Base-by-base conservation (phyloP, 2,888 invertebrate genomes). In the Hermodice carunculata region DNA sequence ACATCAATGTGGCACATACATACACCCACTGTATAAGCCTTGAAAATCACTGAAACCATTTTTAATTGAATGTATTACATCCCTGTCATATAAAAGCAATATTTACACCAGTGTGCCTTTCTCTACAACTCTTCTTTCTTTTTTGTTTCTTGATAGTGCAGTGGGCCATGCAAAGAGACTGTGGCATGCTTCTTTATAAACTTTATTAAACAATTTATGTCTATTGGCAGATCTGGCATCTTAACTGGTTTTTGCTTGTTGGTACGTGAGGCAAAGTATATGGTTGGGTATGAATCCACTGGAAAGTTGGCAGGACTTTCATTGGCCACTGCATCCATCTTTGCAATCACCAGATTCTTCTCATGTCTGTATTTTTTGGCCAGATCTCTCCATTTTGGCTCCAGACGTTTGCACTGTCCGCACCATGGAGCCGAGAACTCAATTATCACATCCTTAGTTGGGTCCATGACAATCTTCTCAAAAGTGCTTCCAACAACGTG, bases 361-460 rank as follows among this genome's bases (percentile, higher is more conserved):
- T 80, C 79, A 5, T 74, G 65, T 52, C 82, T 79, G 60, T 80
- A 73, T 48, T 81, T 75, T 67, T 84, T 85, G 19, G 83, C 86
- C 6, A 87, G 73, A 51, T 87, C 84, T 56, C 82, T 86, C 75
- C 85, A 88, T 11, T 81, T 80, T 14, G 89, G 88, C 69, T 89
- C 89, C 44, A 90, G 83, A 34, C 83, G 79, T 78, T 89, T 89
- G 79, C 89, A 89, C 72, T 89, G 89, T 2, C 89, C 89, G 76
- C 89, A 89, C 89, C 89, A 89, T 2, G 89, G 89, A 4, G 89
- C 89, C 73, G 89, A 89, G 70, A 90, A 86, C 73, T 89, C 89
- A 61, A 90, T 84, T 6, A 90, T 79, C 3, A 88, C 87, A 76
- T 90, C 89, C 73, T 89, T 88, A 1, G 77, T 78, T 28, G 83